These are phyloP conservation scores for Loripinus fragilis DNA, from an alignment of 2,888 invertebrate species.

Conservation along the genomic window DNA sequence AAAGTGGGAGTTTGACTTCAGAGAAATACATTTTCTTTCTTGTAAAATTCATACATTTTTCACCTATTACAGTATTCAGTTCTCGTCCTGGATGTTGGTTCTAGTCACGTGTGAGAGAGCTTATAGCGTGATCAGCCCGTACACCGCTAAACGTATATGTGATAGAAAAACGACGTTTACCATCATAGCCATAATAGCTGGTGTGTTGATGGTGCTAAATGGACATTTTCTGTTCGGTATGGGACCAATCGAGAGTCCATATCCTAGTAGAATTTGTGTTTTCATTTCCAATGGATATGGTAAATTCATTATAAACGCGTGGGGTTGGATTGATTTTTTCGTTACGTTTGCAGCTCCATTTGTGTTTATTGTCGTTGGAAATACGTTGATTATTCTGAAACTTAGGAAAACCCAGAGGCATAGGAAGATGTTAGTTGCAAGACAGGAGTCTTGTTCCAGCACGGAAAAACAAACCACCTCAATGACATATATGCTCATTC, in stretches of 20 bases:
- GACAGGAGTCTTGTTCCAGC: not conserved
- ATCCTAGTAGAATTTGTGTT: slow-evolving; percentile 24
- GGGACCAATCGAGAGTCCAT: slow-evolving; percentile 5
- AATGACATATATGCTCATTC: slow-evolving; percentile 31
- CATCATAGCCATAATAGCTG: slow-evolving; percentile 15
- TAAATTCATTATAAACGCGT: slow-evolving; percentile 33
- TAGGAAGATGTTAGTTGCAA: slow-evolving; percentile 28
- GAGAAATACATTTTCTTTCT: slow-evolving; percentile 26
- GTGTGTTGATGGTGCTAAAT: slow-evolving; percentile 31
- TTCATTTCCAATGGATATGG: slow-evolving; percentile 33
- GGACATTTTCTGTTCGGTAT: slow-evolving; percentile 39
- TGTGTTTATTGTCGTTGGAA: slow-evolving; percentile 40
- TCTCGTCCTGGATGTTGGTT: slow-evolving; percentile 52
- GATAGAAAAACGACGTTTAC: slow-evolving; percentile 14
- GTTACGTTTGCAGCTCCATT: slow-evolving; percentile 45
- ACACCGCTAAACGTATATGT: slow-evolving; percentile 34
- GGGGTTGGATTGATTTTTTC: slow-evolving; percentile 53
- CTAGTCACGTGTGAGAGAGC: slow-evolving; percentile 49
- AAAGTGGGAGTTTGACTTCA: not conserved
- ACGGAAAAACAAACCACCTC: slow-evolving; percentile 26
- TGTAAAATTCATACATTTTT: slow-evolving; percentile 47
- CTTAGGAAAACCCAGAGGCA: slow-evolving; percentile 14
- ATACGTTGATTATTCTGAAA: slow-evolving; percentile 37
- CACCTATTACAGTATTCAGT: slow-evolving; percentile 39
- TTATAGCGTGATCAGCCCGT: slow-evolving; percentile 45